Evolutionary conservation across 2,888 invertebrate species (phyloP).

Genomic region (Patella ulyssiponensis): DNA sequence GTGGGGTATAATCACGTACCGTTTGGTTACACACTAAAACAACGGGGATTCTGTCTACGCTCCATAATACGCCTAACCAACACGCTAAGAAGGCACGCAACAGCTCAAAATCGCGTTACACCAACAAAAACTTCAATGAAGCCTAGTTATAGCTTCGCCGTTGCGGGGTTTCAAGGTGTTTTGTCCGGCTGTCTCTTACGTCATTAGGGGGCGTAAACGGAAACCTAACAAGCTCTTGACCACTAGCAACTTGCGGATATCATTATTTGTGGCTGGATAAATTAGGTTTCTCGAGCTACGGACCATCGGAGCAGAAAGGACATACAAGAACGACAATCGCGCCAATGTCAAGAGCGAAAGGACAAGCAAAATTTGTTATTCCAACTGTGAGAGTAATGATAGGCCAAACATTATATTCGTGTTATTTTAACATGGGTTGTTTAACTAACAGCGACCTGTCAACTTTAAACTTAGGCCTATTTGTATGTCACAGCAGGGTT

Average conservation of each 20-base stretch:
- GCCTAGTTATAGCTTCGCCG: too few relatives aligned
- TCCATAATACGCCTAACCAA: not conserved
- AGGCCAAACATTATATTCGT: not conserved
- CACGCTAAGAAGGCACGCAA: too few relatives aligned
- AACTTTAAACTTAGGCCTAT: not conserved
- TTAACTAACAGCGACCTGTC: slow-evolving; percentile 9
- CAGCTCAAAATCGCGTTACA: too few relatives aligned
- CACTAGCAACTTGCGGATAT: not conserved
- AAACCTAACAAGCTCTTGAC: not conserved
- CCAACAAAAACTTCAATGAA: too few relatives aligned
- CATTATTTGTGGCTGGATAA: not conserved
- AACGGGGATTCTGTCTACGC: not conserved
- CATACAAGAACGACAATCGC: not conserved
- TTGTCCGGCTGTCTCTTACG: not conserved
- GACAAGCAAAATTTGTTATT: not conserved
- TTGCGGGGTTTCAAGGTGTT: too few relatives aligned
- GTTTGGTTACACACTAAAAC: slow-evolving; percentile 1
- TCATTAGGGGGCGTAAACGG: not conserved
- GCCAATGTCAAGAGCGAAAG: slow-evolving; percentile 6
- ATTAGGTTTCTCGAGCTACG: slow-evolving; percentile 7
- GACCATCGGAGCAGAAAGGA: slow-evolving; percentile 11
- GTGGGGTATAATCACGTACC: not conserved
- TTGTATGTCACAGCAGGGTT: not conserved
- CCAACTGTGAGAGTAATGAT: slow-evolving; percentile 6
- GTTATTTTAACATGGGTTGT: slow-evolving; percentile 5